Evolutionary conservation across 2,113 vertebrate genomes (phyloP).

Genomic region (Diadophis punctatus): DNA sequence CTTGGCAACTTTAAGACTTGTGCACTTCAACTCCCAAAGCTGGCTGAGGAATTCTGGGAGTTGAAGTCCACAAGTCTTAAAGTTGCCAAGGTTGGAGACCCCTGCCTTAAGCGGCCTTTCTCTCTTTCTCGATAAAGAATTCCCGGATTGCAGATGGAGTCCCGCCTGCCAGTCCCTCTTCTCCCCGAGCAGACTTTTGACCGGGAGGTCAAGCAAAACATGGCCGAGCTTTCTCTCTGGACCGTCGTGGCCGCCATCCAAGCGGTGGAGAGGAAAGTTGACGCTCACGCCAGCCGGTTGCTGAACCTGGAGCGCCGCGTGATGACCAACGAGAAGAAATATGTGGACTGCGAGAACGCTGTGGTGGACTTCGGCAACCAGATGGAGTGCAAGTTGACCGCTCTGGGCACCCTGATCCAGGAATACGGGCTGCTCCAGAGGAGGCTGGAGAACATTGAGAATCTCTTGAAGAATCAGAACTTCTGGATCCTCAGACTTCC

Average conservation of each 20-base stretch:
- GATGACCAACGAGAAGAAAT: conserved; percentile 56
- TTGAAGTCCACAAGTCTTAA: too few relatives aligned
- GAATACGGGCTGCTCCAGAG: conserved; percentile 66
- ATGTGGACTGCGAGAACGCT: conserved; percentile 57
- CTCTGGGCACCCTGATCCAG: conserved; percentile 64
- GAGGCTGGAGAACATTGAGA: conserved; percentile 68
- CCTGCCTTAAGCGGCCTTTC: too few relatives aligned
- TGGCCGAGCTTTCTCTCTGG: conserved; percentile 61
- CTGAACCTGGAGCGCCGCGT: conserved; percentile 62
- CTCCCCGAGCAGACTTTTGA: conserved; percentile 40
- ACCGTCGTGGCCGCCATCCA: conserved; percentile 67
- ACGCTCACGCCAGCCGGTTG: conserved; percentile 62
- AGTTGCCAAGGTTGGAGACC: too few relatives aligned
- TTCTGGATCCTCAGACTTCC: conserved; percentile 61
- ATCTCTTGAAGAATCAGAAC: conserved; percentile 60
- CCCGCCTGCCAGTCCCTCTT: conserved; percentile 34
- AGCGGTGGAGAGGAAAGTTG: conserved; percentile 64
- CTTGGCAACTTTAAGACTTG: too few relatives aligned
- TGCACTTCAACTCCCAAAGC: too few relatives aligned
- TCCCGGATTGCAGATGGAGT: conserved; percentile 55
- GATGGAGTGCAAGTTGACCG: conserved; percentile 64
- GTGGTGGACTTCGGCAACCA: conserved; percentile 64
- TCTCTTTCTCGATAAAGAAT: conserved; percentile 8
- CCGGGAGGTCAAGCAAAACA: conserved; percentile 48
- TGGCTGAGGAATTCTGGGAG: too few relatives aligned